These are phyloP conservation scores for Protaetia brevitarsis DNA, from an alignment of 1,140 invertebrate genomes.

Conservation along the genomic window DNA sequence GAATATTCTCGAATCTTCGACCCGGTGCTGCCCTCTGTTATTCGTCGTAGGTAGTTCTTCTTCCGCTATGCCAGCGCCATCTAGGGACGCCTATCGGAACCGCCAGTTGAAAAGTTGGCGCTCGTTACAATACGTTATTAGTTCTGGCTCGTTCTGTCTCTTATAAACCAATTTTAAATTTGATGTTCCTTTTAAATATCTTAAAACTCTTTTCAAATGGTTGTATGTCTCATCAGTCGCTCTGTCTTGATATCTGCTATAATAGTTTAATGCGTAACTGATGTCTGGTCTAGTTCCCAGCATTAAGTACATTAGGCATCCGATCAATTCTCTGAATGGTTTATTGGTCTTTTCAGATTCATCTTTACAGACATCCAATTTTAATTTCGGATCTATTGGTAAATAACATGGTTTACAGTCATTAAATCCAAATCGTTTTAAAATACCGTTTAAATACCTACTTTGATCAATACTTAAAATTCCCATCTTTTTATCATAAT, in stretches of 20 bases:
- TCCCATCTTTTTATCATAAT: constrained; percentile 20
- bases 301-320: too few relatives aligned
- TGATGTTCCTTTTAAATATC: neutral
- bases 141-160: too few relatives aligned
- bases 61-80: too few relatives aligned
- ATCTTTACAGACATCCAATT: neutral
- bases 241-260: neutral
- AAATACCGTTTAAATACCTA: neutral
- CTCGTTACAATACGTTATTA: too few relatives aligned
- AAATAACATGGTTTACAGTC: neutral
- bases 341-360: neutral
- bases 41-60: too few relatives aligned
- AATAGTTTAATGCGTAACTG: neutral
- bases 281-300: neutral
- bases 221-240: neutral
- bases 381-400: neutral
- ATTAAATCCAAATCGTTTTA: constrained; percentile 5
- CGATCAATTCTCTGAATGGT: constrained; percentile 3
- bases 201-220: neutral
- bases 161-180: neutral
- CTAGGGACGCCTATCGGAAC: too few relatives aligned
- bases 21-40: too few relatives aligned
- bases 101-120: too few relatives aligned
- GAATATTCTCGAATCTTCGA: too few relatives aligned
- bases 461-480: constrained; percentile 16